Evolutionary conservation across 2,113 vertebrate genomes (phyloP).

Genomic region (Pseudorectes ferrugineus): DNA sequence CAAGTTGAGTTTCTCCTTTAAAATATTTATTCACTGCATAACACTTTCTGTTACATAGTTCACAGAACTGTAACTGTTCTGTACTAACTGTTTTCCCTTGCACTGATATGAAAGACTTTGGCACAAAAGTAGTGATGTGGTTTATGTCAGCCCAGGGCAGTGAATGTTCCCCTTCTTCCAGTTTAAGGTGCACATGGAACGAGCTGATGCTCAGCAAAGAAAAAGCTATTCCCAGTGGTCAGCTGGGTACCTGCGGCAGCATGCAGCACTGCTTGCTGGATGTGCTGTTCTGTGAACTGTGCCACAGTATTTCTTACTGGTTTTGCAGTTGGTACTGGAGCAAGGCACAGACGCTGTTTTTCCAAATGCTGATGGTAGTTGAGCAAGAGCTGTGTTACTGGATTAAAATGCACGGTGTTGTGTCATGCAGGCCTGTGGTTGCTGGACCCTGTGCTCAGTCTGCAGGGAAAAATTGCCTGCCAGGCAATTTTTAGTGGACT

Average conservation of each 20-base stretch:
- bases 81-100: neutral
- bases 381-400: neutral
- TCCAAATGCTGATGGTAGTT: neutral
- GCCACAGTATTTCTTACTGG: neutral
- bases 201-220: neutral
- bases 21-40: neutral
- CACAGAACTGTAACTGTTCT: neutral
- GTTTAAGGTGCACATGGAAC: fast-evolving
- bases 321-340: neutral
- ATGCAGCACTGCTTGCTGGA: neutral
- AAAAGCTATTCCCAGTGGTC: neutral
- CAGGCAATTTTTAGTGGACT: neutral
- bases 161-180: neutral
- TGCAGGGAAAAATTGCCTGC: neutral
- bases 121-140: neutral
- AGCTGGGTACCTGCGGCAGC: fast-evolving
- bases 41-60: neutral
- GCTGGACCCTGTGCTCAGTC: neutral
- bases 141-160: neutral
- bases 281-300: neutral
- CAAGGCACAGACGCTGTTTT: neutral
- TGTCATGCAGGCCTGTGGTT: neutral
- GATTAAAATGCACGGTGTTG: neutral
- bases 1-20: neutral
- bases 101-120: neutral